These are phyloP conservation scores for Nibea albiflora DNA, from an alignment of 2,113 vertebrate genomes.

Conservation along the genomic window DNA sequence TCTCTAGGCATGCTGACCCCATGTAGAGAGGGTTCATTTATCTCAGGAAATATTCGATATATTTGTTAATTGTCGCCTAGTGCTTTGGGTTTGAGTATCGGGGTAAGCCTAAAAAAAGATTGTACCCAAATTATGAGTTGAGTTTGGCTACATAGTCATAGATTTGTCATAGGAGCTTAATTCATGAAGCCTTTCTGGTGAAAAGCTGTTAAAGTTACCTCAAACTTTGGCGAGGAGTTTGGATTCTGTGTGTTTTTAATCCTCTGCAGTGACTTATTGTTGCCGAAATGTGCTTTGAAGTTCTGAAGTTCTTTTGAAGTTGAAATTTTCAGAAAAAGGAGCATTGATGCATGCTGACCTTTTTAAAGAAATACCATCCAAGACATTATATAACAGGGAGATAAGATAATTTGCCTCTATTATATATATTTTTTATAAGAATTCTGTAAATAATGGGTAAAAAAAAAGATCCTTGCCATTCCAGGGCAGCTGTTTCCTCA, in stretches of 20 bases:
- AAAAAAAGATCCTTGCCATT: constrained; percentile 3
- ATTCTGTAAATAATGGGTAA: neutral
- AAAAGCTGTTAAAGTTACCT: neutral
- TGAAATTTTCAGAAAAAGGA: neutral
- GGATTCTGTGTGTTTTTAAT: neutral
- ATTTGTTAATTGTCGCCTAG: neutral
- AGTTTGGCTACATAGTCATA: too few species aligned
- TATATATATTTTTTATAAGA: too few species aligned
- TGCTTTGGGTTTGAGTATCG: neutral
- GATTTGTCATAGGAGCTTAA: neutral
- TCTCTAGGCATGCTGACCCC: neutral
- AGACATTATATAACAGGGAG: neutral
- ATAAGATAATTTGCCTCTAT: too few species aligned
- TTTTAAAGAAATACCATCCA: constrained; percentile 8
- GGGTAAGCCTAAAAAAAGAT: too few species aligned
- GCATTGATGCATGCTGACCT: constrained; percentile 24
- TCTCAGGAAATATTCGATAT: neutral
- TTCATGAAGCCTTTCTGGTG: neutral
- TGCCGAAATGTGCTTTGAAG: neutral
- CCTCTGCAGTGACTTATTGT: neutral
- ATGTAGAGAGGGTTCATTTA: neutral
- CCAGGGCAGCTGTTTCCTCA: constrained; percentile 33
- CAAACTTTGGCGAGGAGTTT: neutral
- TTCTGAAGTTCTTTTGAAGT: too few species aligned
- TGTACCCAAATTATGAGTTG: too few species aligned